Evolutionary conservation across 2,888 invertebrate genomes (phyloP).

Genomic region (Epistrophella euchroma): DNA sequence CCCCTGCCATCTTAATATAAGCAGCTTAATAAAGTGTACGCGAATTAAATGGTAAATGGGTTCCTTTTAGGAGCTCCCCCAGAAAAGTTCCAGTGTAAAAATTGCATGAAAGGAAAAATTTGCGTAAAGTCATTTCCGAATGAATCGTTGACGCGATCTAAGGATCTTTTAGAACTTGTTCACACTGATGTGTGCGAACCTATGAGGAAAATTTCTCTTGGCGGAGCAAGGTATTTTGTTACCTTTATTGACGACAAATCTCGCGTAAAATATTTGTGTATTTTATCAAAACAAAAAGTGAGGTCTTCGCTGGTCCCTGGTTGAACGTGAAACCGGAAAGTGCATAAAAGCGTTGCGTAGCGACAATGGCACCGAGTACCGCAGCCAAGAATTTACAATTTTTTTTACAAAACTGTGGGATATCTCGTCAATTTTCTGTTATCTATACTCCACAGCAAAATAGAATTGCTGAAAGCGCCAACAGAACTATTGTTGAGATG

Average conservation of each 20-base stretch:
- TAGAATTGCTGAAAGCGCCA: constrained; percentile 66
- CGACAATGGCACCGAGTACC: constrained; percentile 66
- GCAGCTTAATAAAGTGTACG: not conserved
- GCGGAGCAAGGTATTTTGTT: constrained; percentile 67
- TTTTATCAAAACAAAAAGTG: constrained; percentile 65
- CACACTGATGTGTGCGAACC: constrained; percentile 44
- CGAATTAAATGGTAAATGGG: not conserved
- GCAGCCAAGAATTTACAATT: constrained; percentile 34
- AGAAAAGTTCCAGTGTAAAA: not conserved
- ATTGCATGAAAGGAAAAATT: constrained; percentile 62
- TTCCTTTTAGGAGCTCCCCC: not conserved
- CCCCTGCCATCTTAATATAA: not conserved
- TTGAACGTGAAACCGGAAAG: constrained; percentile 54
- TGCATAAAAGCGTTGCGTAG: not conserved
- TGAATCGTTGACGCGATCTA: not conserved
- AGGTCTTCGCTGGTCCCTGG: constrained; percentile 49
- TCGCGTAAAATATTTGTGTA: constrained; percentile 52
- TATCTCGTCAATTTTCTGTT: constrained; percentile 42
- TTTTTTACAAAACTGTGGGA: constrained; percentile 52
- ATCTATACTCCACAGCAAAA: constrained; percentile 70
- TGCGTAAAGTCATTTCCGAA: constrained; percentile 49
- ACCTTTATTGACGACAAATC: constrained; percentile 71
- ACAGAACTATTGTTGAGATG: constrained; percentile 61
- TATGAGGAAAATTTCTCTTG: constrained; percentile 57
- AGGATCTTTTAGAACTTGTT: not conserved